Evolutionary conservation across 2,113 vertebrate species (phyloP), one percentile per base, ranked within the genome.

Genomic region (Deroptyus accipitrinus): DNA sequence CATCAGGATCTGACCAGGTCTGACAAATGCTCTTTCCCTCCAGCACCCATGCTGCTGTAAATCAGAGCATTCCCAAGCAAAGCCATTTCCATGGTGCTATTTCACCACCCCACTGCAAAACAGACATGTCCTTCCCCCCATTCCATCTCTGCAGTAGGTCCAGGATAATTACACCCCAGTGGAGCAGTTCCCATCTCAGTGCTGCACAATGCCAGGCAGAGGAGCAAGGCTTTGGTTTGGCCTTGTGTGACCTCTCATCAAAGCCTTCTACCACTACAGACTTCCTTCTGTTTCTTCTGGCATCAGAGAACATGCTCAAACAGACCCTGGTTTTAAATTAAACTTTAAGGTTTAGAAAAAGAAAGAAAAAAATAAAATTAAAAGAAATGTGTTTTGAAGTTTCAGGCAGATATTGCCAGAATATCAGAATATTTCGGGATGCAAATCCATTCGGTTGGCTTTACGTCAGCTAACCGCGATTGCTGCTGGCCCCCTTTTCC

Each of bases 231-330:
- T 81, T 68, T 77, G 83, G 83, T 63, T 70, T 96, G 83, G 95
- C 92, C 92, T 92, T 10, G 54, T 3, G 44, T 61, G 90, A 88
- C 86, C 90, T 70, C 94, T 42, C 67, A 17, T 80, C 83, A 57
- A 51, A 90, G 73, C 6, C 59, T 69, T 52, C 87, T 23, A 54
- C 90, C 87, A 61, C 83, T n/a, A 73, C 86, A 77, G 83, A 55
- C 80, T 64, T 24, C 10, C 90, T 88, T 81, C 79, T 91, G 92
- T 90, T 88, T 85, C 84, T 61, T 31, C 90, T 93, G 92, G 93
- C 84, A 92, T 18, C 74, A 35, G 52, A 5, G 81, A 55, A 52
- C 2, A 28, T 7, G 46, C 91, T 81, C 83, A 52, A 42, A 85
- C 69, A 94, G 80, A 31, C 12, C 31, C 76, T 35, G 78, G 67